Base-by-base conservation (phyloP, 2,888 invertebrate genomes). In the Ophion obscuratus region DNA sequence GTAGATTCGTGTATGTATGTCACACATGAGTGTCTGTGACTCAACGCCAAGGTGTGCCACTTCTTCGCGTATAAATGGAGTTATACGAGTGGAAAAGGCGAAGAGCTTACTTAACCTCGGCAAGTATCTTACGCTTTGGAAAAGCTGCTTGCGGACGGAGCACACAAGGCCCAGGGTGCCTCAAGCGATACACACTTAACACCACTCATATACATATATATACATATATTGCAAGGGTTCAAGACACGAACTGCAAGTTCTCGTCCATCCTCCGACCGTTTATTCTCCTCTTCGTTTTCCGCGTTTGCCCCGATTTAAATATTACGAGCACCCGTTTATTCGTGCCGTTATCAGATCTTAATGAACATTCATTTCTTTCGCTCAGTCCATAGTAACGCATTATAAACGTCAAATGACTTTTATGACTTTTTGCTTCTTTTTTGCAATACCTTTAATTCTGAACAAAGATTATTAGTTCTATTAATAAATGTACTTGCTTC, bases 51-150 rank as follows among this genome's bases (percentile, higher is more conserved):
- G 57, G 53, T 36, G 44, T n/a, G 68, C 70, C 64, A 61, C 66
- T 78, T 80, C 27, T 81, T 74, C 70, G 36, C 84, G 81, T 83
- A 85, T 84, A 88, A 87, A 90, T 85, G 88, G 84, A 87, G 84
- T 87, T 86, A 88, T 73, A 85, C 87, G 75, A 86, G 83, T 81
- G 86, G 83, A 87, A 82, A 85, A 86, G 85, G 81, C 81, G 76
- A 86, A 85, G 85, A 84, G 86, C 85, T 87, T 83, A 86, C 86
- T 86, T 83, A 83, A 86, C 85, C 83, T 80, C 76, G 73, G 64
- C 47, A 59, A 83, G 83, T 61, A 75, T 77, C 77, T 73, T 57
- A 77, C 47, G 80, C 85, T 86, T 83, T 81, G 71, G 44, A 80
- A 83, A 81, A 77, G 81, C 76, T 79, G 57, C 83, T 79, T 76